Base-by-base conservation (phyloP, 2,888 invertebrate genomes). In the Cistogaster globosa region DNA sequence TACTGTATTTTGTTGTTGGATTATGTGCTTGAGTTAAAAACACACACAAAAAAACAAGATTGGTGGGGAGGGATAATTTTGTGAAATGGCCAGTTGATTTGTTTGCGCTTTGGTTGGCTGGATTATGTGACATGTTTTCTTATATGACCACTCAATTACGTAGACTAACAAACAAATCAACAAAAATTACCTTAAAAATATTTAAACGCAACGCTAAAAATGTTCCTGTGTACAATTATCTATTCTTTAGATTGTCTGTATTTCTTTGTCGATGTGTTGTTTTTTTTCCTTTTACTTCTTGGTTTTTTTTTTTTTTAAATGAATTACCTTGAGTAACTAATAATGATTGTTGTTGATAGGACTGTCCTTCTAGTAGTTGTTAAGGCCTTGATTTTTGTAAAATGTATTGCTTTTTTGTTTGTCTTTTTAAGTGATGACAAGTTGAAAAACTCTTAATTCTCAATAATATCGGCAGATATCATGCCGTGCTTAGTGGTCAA, bases 71-170 rank as follows among this genome's bases (percentile, higher is more conserved):
- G 75, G 51, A 58, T 74, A 72, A 55, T 53, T 76, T 72, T 71
- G 68, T 78, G 78, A 16, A 53, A 57, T 78, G 69, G 20, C 22
- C 2, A 18, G 20, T 36, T 51, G 36, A 12, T n/a, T 12, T 11
- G 42, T 12, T 12, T 12, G 42, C 7, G 42, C 42, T 12, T 42
- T 12, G 42, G 12, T 74, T 65, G 60, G 77, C 58, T 48, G 36
- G 48, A 67, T 45, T 75, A 75, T 85, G 82, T 85, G 82, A 85
- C 85, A 79, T 85, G 85, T 85, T 79, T 82, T 85, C 71, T 62
- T 79, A 71, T 79, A 82, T 85, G 85, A 85, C 85, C 85, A 85
- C 85, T 85, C 82, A 85, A 85, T 85, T 85, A 85, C 82, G 85
- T 62, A 79, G 78, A 53, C 85, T 75, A 82, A 82, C 85, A 82